phyloP scores from a whole-genome alignment of 2,797 vertebrate genomes.

The Nothura maculosa region DNA sequence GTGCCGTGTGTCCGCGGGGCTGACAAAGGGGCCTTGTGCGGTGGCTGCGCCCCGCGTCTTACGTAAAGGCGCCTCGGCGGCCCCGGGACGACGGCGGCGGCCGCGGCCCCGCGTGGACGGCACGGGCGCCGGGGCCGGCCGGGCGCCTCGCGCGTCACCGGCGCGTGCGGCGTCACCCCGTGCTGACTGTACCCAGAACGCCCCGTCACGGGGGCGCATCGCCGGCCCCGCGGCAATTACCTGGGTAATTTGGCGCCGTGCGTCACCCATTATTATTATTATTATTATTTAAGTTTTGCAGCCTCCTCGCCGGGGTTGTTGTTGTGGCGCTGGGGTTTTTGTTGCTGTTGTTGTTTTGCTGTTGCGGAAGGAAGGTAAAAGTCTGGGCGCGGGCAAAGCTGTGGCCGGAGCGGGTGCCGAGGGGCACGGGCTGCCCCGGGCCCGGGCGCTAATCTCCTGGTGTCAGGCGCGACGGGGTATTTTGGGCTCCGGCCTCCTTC shows the following conservation, averaged over 20 bases:
- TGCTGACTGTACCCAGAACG: conserved; percentile 25
- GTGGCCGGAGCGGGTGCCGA: too few species aligned
- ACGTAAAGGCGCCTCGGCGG: too few species aligned
- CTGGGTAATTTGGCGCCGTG: conserved; percentile 60
- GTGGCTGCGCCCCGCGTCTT: not conserved
- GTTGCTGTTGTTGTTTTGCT: not conserved
- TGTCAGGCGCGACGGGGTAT: conserved; percentile 64
- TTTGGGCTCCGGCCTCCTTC: conserved; percentile 67
- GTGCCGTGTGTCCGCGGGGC: not conserved
- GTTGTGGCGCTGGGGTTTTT: not conserved
- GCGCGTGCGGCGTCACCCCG: conserved; percentile 29
- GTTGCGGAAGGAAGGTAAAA: not conserved
- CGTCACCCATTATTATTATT: conserved; percentile 60
- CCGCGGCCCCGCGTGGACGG: too few species aligned
- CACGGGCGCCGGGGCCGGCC: too few species aligned
- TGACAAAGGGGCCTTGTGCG: conserved; percentile 46
- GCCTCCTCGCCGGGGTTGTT: conserved; percentile 17
- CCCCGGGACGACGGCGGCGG: not conserved
- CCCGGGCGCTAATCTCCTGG: conserved; percentile 57
- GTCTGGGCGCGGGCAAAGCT: too few species aligned
- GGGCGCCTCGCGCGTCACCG: conserved; percentile 16
- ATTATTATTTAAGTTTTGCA: conserved; percentile 57
- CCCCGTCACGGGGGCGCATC: conserved; percentile 56
- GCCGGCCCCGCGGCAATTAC: conserved; percentile 69
- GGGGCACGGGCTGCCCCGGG: too few species aligned